Evolutionary conservation across 2,888 invertebrate species (phyloP), one percentile per base, ranked within the genome.

Genomic region (Pachliopta kotzebuea): DNA sequence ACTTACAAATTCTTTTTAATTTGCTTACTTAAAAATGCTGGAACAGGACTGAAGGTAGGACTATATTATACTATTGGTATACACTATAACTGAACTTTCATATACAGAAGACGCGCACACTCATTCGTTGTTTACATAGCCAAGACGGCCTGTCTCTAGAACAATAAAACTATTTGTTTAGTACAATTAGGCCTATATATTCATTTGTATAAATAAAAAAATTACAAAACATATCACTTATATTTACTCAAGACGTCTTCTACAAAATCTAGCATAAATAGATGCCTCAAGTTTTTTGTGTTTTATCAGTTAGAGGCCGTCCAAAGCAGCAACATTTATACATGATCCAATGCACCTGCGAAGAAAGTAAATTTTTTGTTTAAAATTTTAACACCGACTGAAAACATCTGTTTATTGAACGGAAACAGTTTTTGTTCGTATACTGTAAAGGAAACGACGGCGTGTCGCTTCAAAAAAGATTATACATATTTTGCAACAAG

Each of bases 361-460:
- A 53, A 60, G 64, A 63, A 65, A 68, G 58, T 53, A 21, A 67
- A 63, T 73, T 69, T 73, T 73, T 77, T 75, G 74, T 72, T 65
- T 59, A 45, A 55, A 63, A 26, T 55, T 59, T 31, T 20, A 59
- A 50, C 62, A 23, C 26, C 49, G 26, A 68, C 67, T 65, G 61
- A 63, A 68, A 72, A 72, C 88, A 87, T 86, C 85, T 89, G 88
- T 73, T 73, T 50, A 50, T 66, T 60, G 66, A 80, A 78, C 87
- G 88, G 88, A 88, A 84, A 79, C 81, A 63, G 69, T 86, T 88
- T 89, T 88, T 90, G 78, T 83, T 71, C 20, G 60, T 71, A 65
- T 68, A 78, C 84, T 82, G 78, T 81, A 80, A 81, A 75, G 75
- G 75, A 73, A 73, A 52, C 50, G 45, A 45, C 8, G 6, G 45